Conservation (phyloP, 2,113 vertebrate species). For the Hiodon tergisus region DNA sequence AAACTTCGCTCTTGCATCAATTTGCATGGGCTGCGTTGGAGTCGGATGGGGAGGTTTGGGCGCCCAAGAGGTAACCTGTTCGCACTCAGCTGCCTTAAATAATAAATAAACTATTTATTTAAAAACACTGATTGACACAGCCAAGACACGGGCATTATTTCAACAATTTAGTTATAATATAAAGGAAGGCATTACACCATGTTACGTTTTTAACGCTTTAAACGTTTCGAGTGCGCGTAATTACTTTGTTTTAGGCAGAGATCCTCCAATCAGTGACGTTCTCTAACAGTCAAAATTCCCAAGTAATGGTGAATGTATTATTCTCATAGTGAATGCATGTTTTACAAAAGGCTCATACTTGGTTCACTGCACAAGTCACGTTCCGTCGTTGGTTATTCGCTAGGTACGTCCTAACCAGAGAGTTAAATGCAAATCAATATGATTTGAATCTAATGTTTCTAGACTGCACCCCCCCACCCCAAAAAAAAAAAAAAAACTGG, state of each 20-base stretch:
- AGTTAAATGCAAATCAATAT: too few relatives aligned
- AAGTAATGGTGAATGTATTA: neutral
- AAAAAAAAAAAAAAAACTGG: constrained; percentile 49
- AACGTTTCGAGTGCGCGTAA: neutral
- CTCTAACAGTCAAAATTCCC: neutral
- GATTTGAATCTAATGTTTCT: neutral
- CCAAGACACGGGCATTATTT: too few relatives aligned
- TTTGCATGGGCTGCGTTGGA: too few relatives aligned
- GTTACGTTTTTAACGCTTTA: neutral
- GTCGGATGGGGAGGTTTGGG: too few relatives aligned
- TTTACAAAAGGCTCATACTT: neutral
- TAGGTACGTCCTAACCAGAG: too few relatives aligned
- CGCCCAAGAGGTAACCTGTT: too few relatives aligned
- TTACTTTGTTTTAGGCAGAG: neutral
- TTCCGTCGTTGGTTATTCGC: neutral
- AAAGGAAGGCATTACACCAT: too few relatives aligned
- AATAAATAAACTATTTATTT: too few relatives aligned
- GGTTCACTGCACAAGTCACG: neutral
- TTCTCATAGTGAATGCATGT: neutral
- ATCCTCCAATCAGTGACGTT: neutral
- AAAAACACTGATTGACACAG: too few relatives aligned
- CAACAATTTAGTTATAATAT: too few relatives aligned
- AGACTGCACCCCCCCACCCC: neutral
- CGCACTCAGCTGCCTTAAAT: too few relatives aligned
- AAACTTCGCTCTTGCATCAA: too few relatives aligned